Conservation (phyloP, 2,797 vertebrate genomes). For the Crocodylus rhombifer region DNA sequence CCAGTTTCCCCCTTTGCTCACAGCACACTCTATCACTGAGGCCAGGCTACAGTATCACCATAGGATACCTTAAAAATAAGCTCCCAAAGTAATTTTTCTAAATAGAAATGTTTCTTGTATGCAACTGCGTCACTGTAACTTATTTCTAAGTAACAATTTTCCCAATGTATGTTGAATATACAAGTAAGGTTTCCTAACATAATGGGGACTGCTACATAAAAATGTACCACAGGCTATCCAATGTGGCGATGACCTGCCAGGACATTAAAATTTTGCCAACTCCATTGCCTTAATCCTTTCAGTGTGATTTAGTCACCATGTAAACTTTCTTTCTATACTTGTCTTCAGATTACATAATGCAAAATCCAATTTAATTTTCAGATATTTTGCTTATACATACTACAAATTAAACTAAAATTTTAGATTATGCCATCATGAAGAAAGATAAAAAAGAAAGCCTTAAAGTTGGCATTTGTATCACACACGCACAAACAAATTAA, state of each 20-base stretch:
- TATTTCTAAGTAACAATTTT: not conserved
- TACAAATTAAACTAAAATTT: not conserved
- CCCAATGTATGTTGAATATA: not conserved
- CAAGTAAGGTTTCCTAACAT: constrained; percentile 17
- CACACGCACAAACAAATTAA: not conserved
- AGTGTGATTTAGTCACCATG: constrained; percentile 4
- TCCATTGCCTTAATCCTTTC: constrained; percentile 30
- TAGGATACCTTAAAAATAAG: not conserved
- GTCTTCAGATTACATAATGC: not conserved
- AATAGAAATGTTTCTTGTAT: constrained; percentile 9
- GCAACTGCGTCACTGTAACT: not conserved
- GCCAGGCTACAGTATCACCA: not conserved
- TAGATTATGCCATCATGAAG: not conserved
- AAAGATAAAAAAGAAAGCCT: not conserved
- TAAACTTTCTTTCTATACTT: not conserved
- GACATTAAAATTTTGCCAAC: not conserved
- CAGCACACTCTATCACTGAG: not conserved
- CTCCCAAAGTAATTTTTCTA: not conserved
- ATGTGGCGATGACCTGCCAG: not conserved
- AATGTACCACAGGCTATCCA: constrained; percentile 42
- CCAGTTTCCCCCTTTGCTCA: not conserved
- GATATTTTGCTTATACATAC: not conserved
- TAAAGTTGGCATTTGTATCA: not conserved
- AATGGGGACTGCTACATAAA: not conserved
- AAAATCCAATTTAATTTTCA: constrained; percentile 24